Evolutionary conservation across 2,888 invertebrate species (phyloP), one percentile per base, ranked within the genome.

Genomic region (Salticus scenicus): DNA sequence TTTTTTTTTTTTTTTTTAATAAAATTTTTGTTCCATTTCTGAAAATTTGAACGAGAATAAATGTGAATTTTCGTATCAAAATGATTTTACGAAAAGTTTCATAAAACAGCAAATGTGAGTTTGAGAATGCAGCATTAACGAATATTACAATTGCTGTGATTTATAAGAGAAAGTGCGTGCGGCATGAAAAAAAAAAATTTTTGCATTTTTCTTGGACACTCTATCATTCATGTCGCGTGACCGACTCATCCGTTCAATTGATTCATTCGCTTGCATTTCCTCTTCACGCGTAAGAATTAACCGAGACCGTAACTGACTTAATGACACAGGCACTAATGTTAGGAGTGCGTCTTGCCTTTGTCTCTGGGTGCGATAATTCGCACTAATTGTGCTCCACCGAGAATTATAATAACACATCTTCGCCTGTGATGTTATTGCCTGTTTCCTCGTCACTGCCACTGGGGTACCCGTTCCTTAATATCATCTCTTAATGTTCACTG

Each of bases 251-350:
- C 57, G 57, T 57, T 17, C 57, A 57, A 57, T 57, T 57, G 57
- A 57, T 57, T 57, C 57, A 57, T 57, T 57, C 57, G 57, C 57
- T 24, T 57, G 57, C 57, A 57, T 57, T 57, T 57, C 57, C 57
- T 57, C 12, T 57, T 57, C 57, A 57, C 57, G 57, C 57, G 57
- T 24, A 57, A 57, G 24, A 57, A 57, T 57, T 57, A 57, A 24
- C 57, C 57, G 24, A 57, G 24, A 57, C 20, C 57, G 57, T 57
- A 57, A 24, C 57, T 57, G 57, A 24, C 24, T 57, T 57, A 57
- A 57, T 57, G 57, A 57, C 57, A 57, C 57, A 57, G 57, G 24
- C 57, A 47, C 47, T 47, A 47, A 47, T 47, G 47, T n/a, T 57
- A 57, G 24, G 24, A 57, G 57, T 57, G 57, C 57, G 57, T 57